These are phyloP conservation scores for Caprella mutica DNA, from an alignment of 2,888 invertebrate species.

Conservation along the genomic window DNA sequence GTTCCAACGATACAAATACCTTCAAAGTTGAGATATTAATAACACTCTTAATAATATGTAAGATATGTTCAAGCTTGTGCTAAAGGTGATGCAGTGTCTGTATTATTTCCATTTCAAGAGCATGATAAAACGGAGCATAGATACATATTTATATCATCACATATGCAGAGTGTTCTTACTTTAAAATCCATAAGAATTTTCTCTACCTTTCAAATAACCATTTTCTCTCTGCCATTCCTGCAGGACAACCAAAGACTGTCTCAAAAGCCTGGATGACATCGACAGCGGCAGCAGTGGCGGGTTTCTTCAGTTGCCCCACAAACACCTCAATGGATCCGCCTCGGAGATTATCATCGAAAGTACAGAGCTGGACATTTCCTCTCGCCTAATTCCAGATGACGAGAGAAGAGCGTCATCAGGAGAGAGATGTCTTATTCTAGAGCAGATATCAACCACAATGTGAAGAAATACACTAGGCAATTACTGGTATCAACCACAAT, in stretches of 20 bases:
- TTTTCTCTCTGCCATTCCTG: too few species aligned
- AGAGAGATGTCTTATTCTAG: constrained; percentile 25
- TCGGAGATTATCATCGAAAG: constrained; percentile 28
- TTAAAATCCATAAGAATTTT: too few species aligned
- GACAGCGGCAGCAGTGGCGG: constrained; percentile 10
- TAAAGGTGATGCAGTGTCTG: background rate
- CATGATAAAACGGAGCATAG: too few species aligned
- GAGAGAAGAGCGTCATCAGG: constrained; percentile 28
- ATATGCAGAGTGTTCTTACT: too few species aligned
- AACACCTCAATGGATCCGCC: constrained; percentile 26
- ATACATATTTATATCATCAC: too few species aligned
- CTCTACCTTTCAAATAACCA: too few species aligned
- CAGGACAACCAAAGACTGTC: background rate
- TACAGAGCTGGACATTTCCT: constrained; percentile 23
- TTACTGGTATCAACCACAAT: too few species aligned
- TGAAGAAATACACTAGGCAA: too few species aligned
- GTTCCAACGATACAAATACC: background rate
- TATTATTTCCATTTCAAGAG: too few species aligned
- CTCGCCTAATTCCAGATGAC: constrained; percentile 8
- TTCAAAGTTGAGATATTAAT: background rate
- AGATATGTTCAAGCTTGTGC: background rate
- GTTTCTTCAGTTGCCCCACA: constrained; percentile 1
- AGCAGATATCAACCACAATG: constrained; percentile 5
- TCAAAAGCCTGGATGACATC: constrained; percentile 1
- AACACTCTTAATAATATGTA: background rate